These are phyloP conservation scores for Odiellus spinosus DNA, from an alignment of 2,888 invertebrate genomes.

Conservation along the genomic window DNA sequence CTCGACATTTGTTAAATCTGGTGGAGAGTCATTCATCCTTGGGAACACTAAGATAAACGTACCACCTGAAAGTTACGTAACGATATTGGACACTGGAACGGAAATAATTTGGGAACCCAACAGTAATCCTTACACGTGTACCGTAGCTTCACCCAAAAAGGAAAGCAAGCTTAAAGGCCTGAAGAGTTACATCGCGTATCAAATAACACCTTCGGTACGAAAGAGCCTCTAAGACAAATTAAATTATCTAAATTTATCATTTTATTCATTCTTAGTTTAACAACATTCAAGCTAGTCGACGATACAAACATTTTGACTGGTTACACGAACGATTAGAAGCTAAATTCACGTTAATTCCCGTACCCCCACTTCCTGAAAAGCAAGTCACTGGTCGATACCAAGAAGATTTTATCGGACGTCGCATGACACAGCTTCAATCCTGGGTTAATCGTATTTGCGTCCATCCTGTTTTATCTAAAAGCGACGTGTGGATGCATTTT, in stretches of 20 bases:
- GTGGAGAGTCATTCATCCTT: conserved; percentile 73
- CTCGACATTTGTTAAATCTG: conserved; percentile 75
- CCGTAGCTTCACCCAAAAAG: conserved; percentile 91
- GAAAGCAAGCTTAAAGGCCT: conserved; percentile 93
- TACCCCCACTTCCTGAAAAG: conserved; percentile 95
- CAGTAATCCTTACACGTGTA: conserved; percentile 58
- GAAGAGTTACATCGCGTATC: conserved; percentile 94
- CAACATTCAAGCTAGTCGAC: conserved; percentile 65
- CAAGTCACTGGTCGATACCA: conserved; percentile 94
- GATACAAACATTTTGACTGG: conserved; percentile 99
- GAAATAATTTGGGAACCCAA: conserved; percentile 63
- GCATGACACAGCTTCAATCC: conserved; percentile 81
- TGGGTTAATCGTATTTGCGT: conserved; percentile 94
- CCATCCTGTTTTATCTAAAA: conserved; percentile 82
- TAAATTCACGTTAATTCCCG: conserved; percentile 84
- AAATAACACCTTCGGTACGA: conserved; percentile 69
- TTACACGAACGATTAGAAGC: conserved; percentile 80
- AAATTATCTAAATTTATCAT: too few species aligned
- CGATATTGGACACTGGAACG: conserved; percentile 45
- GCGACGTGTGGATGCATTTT: conserved; percentile 92
- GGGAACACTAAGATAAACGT: conserved; percentile 52
- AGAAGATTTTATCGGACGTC: conserved; percentile 87
- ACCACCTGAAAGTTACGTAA: conserved; percentile 52
- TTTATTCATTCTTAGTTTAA: conserved; percentile 51
- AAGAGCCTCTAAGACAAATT: conserved; percentile 48